Evolutionary conservation across 2,113 vertebrate species (phyloP).

Genomic region (Dasyurus viverrinus): DNA sequence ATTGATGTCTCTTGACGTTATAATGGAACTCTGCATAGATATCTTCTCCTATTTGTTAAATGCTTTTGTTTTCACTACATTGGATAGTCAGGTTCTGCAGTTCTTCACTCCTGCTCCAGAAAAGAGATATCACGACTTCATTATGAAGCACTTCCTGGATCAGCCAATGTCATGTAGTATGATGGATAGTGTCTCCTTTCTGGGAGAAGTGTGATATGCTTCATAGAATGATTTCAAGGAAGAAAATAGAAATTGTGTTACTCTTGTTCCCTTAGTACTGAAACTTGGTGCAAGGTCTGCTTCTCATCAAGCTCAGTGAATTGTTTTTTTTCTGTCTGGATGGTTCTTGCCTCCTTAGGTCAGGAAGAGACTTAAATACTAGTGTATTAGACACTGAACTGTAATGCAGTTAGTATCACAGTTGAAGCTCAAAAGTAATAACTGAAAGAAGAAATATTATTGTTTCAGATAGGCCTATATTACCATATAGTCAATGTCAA

Average conservation of each 20-base stretch:
- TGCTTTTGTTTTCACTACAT: constrained; percentile 27
- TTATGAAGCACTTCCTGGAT: constrained; percentile 41
- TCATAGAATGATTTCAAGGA: constrained; percentile 75
- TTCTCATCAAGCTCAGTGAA: constrained; percentile 72
- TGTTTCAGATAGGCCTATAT: constrained; percentile 60
- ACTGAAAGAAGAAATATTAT: constrained; percentile 47
- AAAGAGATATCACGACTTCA: constrained; percentile 42
- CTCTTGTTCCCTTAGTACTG: constrained; percentile 68
- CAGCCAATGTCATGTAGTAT: neutral
- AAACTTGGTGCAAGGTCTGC: constrained; percentile 74
- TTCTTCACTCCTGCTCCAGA: constrained; percentile 57
- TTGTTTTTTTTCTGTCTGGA: constrained; percentile 78
- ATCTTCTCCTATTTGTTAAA: constrained; percentile 29
- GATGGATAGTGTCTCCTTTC: constrained; percentile 47
- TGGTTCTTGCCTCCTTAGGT: constrained; percentile 72
- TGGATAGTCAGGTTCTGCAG: neutral
- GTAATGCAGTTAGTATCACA: constrained; percentile 59
- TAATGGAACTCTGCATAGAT: neutral
- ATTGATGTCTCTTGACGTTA: neutral
- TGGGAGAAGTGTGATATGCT: constrained; percentile 57
- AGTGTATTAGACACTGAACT: constrained; percentile 61
- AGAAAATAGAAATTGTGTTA: constrained; percentile 68
- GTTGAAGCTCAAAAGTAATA: constrained; percentile 55
- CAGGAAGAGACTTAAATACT: constrained; percentile 63
- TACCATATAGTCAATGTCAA: constrained; percentile 47